These are phyloP conservation scores for Asobara japonica DNA, from an alignment of 1,140 invertebrate genomes.

Conservation along the genomic window DNA sequence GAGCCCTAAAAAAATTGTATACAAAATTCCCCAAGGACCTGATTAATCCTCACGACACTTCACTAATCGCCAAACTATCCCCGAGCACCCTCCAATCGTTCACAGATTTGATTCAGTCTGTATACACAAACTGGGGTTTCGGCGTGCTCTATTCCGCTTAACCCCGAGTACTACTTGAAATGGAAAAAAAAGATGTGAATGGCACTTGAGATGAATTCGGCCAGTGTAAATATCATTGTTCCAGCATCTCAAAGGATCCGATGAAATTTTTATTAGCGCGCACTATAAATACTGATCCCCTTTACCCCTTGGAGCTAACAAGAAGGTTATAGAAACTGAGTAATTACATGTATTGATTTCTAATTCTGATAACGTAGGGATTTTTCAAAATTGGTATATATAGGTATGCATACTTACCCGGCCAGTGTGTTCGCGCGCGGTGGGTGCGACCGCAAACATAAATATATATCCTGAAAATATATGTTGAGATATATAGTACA, in stretches of 20 bases:
- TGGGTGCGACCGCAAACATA: too few species aligned
- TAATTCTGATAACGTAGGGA: too few species aligned
- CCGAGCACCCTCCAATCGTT: not conserved
- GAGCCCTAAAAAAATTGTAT: not conserved
- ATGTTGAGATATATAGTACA: too few species aligned
- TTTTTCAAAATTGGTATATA: too few species aligned
- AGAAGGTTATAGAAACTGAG: too few species aligned
- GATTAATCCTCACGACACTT: slow-evolving; percentile 13
- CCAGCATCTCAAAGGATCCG: not conserved
- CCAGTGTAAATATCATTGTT: slow-evolving; percentile 13
- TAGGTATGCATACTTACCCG: too few species aligned
- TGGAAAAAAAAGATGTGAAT: not conserved
- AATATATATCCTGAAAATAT: too few species aligned
- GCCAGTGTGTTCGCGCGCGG: too few species aligned
- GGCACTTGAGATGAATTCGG: not conserved
- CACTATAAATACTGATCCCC: too few species aligned
- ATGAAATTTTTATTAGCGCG: slow-evolving; percentile 9
- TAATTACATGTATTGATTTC: too few species aligned
- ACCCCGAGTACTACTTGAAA: not conserved
- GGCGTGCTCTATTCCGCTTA: not conserved
- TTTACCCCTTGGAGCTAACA: too few species aligned
- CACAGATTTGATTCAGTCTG: not conserved
- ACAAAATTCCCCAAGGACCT: not conserved
- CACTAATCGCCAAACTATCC: slow-evolving; percentile 15
- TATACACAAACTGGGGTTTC: not conserved